Evolutionary conservation across 2,888 invertebrate genomes (phyloP).

Genomic region (Synergus gifuensis): DNA sequence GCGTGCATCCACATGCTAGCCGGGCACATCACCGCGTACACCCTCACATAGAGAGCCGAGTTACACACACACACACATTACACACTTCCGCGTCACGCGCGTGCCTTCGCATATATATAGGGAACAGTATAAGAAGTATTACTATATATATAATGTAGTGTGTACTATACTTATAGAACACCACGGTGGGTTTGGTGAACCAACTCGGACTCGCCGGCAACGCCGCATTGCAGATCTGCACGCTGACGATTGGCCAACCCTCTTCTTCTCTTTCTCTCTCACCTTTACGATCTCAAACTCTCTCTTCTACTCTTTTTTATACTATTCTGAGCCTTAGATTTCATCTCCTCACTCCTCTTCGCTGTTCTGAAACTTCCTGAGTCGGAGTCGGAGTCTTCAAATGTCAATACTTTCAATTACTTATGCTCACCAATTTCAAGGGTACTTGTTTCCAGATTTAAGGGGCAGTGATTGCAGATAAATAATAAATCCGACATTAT

Average conservation of each 20-base stretch:
- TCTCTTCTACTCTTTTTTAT: conserved; percentile 40
- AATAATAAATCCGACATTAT: too few species aligned
- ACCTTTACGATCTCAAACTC: conserved; percentile 28
- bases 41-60: conserved; percentile 15
- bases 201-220: conserved; percentile 71
- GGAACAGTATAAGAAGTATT: conserved; percentile 3
- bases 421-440: background rate
- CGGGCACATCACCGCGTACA: conserved; percentile 23
- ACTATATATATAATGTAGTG: conserved; percentile 32
- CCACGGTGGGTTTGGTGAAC: conserved; percentile 61
- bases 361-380: background rate
- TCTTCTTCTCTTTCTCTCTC: conserved; percentile 46
- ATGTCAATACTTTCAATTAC: background rate
- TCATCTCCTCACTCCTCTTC: background rate
- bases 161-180: conserved; percentile 39
- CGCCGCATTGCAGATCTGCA: conserved; percentile 77
- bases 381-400: background rate
- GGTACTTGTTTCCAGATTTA: background rate
- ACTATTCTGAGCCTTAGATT: background rate
- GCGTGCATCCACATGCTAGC: conserved; percentile 39
- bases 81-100: conserved; percentile 49
- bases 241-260: conserved; percentile 71
- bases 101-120: conserved; percentile 34
- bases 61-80: background rate
- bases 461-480: too few species aligned